A percentile compares a stretch with the other conserved stretches of the same genome.
Evolutionary conservation across 2,113 vertebrate species (phyloP).

Genomic region (Circaetus cinerascens): DNA sequence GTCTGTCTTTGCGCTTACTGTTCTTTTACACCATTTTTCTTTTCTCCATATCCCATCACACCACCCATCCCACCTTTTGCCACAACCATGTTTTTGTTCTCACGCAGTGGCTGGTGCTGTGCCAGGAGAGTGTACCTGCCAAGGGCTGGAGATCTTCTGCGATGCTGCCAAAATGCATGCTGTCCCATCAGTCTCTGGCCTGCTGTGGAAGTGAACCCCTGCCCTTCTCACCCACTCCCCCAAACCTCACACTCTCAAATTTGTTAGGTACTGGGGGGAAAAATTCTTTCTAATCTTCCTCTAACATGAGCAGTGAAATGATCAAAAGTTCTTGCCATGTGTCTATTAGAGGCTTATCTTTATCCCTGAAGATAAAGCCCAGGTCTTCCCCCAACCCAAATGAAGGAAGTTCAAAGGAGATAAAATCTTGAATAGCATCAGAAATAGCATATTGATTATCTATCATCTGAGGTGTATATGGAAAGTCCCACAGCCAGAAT

Average conservation of each 20-base stretch:
- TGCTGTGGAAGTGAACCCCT: background rate
- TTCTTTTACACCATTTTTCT: background rate
- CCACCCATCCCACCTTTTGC: background rate
- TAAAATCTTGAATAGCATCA: background rate
- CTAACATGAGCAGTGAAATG: background rate
- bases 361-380: background rate
- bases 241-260: background rate
- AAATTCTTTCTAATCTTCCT: background rate
- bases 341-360: background rate
- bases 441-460: background rate
- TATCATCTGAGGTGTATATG: background rate
- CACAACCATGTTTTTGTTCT: background rate
- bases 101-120: constrained; percentile 80
- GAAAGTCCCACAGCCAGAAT: background rate
- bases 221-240: background rate
- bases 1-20: background rate
- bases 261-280: background rate
- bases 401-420: background rate
- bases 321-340: background rate
- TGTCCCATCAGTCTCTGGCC: background rate
- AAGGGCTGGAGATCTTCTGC: constrained; percentile 85
- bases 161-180: constrained; percentile 57
- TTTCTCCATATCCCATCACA: background rate
- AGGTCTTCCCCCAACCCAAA: background rate
- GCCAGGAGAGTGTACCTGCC: constrained; percentile 83